Conservation (phyloP, 2,888 invertebrate species). For the Cremastinae sp. region DNA sequence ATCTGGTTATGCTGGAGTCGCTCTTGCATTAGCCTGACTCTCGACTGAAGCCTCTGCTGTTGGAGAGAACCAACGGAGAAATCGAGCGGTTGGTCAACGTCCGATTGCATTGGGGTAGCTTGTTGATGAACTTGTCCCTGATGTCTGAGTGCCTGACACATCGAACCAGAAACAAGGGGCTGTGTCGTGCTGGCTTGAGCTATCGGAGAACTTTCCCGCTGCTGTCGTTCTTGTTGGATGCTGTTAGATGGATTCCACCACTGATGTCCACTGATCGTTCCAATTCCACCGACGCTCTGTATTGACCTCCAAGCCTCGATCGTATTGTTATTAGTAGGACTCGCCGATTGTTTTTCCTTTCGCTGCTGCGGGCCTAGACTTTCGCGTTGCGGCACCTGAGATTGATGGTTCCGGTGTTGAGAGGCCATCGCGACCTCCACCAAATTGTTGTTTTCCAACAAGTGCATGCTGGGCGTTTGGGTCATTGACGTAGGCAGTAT, state of each 20-base stretch:
- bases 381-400: constrained; percentile 61
- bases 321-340: constrained; percentile 81
- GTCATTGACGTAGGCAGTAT: constrained; percentile 75
- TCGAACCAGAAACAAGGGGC: constrained; percentile 55
- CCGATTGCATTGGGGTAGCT: constrained; percentile 68
- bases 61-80: constrained; percentile 86
- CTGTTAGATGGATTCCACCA: constrained; percentile 76
- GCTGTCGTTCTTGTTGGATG: constrained; percentile 71
- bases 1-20: constrained; percentile 68
- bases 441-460: constrained; percentile 77
- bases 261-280: constrained; percentile 66
- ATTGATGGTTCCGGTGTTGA: constrained; percentile 69
- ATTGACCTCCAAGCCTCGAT: constrained; percentile 81
- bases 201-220: constrained; percentile 62
- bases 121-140: constrained; percentile 60
- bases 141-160: constrained; percentile 59
- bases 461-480: constrained; percentile 78
- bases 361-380: constrained; percentile 67
- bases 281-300: constrained; percentile 68
- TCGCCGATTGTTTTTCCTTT: constrained; percentile 78
- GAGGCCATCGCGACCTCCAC: constrained; percentile 75
- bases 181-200: constrained; percentile 58
- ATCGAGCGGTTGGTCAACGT: constrained; percentile 86
- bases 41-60: constrained; percentile 74
- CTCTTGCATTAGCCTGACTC: constrained; percentile 72